These are phyloP conservation scores for Laupala kohalensis DNA, from an alignment of 1,140 invertebrate species.

Conservation along the genomic window DNA sequence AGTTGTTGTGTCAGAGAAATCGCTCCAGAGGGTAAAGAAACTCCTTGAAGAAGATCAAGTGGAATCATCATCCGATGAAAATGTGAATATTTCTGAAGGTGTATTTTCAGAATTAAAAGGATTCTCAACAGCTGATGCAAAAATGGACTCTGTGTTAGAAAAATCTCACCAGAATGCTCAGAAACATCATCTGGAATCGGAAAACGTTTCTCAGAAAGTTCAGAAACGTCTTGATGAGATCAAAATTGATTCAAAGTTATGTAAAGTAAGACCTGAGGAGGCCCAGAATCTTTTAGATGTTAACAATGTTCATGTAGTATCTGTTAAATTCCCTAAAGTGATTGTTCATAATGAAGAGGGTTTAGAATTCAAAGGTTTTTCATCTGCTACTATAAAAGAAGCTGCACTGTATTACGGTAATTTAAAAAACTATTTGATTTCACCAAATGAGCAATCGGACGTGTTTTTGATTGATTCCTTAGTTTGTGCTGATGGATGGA, in stretches of 20 bases:
- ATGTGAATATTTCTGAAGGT: too few relatives aligned
- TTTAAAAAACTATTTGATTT: too few relatives aligned
- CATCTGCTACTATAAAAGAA: too few relatives aligned
- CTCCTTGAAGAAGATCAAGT: conserved; percentile 8
- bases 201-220: conserved; percentile 19
- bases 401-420: too few relatives aligned
- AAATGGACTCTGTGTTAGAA: too few relatives aligned
- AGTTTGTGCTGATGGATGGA: background rate
- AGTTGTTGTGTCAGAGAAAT: conserved; percentile 24
- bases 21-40: conserved; percentile 14
- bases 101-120: too few relatives aligned
- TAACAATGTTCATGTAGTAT: conserved; percentile 14
- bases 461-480: too few relatives aligned
- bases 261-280: conserved; percentile 15
- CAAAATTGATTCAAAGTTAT: conserved; percentile 5
- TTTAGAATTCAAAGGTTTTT: too few relatives aligned
- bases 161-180: background rate
- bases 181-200: conserved; percentile 16
- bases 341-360: too few relatives aligned
- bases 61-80: conserved; percentile 12
- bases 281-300: conserved; percentile 20
- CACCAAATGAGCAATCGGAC: too few relatives aligned
- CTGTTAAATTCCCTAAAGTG: conserved; percentile 22
- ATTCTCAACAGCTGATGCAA: too few relatives aligned
- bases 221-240: too few relatives aligned